These are phyloP conservation scores for Microctenopoma stevenorrisi DNA, from an alignment of 2,797 vertebrate species.

Conservation along the genomic window DNA sequence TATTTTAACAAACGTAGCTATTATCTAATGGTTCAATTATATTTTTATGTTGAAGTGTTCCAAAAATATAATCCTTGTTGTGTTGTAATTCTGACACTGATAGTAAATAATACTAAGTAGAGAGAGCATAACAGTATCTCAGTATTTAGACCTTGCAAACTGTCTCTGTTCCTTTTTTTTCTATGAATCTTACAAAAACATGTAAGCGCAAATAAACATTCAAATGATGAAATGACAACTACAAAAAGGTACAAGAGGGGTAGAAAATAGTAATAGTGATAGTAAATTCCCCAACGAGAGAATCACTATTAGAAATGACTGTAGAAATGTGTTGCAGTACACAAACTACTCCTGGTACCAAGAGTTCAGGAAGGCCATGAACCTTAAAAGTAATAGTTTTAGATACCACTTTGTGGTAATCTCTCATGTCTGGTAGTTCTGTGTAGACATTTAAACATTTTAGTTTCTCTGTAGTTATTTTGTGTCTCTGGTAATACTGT, in stretches of 20 bases:
- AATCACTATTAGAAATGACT: background rate
- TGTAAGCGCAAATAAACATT: conserved; percentile 9
- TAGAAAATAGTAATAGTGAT: background rate
- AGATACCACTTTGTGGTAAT: background rate
- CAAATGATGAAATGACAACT: background rate
- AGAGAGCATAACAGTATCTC: conserved; percentile 21
- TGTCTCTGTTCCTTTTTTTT: conserved; percentile 8
- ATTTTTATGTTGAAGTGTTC: conserved; percentile 24
- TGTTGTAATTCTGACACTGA: conserved; percentile 21
- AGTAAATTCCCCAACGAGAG: background rate
- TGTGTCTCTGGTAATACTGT: background rate
- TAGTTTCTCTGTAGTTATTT: background rate
- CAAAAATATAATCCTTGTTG: conserved; percentile 19
- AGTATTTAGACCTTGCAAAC: conserved; percentile 41
- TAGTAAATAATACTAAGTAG: conserved; percentile 13
- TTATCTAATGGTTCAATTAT: conserved; percentile 39
- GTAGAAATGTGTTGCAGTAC: too few relatives aligned
- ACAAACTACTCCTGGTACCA: too few relatives aligned
- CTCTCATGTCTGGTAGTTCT: background rate
- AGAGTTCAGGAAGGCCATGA: too few relatives aligned
- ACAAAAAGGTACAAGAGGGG: background rate
- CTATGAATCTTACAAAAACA: background rate
- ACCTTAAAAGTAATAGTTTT: too few relatives aligned
- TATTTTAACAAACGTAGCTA: conserved; percentile 38
- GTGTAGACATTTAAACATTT: background rate